Percentiles rank a stretch among this genome's conserved stretches.
These are phyloP conservation scores for Chiroxiphia lanceolata DNA, from an alignment of 2,797 vertebrate genomes.

Conservation along the genomic window DNA sequence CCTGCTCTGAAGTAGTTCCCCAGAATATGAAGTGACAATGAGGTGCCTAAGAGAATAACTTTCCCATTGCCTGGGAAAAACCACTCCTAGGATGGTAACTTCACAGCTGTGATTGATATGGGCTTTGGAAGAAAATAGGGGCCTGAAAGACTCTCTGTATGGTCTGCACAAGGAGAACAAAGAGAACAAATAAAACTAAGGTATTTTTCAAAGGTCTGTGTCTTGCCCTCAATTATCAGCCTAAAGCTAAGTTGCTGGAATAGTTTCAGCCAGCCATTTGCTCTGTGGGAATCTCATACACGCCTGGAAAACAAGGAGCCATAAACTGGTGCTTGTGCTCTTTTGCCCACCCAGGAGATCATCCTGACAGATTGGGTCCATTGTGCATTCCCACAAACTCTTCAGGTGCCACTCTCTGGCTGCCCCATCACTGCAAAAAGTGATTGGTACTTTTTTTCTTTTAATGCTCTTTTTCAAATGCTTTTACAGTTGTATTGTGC, in stretches of 20 bases:
- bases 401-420: not conserved
- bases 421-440: not conserved
- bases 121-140: not conserved
- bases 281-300: not conserved
- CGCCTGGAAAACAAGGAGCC: not conserved
- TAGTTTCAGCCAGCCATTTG: not conserved
- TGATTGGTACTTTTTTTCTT: not conserved
- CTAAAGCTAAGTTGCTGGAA: not conserved
- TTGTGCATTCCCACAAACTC: accelerated
- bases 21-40: conserved; percentile 64
- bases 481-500: not conserved
- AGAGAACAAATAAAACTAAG: not conserved
- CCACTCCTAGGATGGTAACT: not conserved
- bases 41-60: conserved; percentile 55
- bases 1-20: conserved; percentile 9
- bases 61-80: conserved; percentile 16
- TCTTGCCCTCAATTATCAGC: conserved; percentile 34
- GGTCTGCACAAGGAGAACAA: conserved; percentile 28
- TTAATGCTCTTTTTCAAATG: not conserved
- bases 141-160: not conserved
- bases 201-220: not conserved
- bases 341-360: not conserved
- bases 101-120: conserved; percentile 19
- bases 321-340: not conserved
- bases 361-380: not conserved